Conservation (phyloP, 35 echinoderm and acorn worm species). For the Anneissia japonica region DNA sequence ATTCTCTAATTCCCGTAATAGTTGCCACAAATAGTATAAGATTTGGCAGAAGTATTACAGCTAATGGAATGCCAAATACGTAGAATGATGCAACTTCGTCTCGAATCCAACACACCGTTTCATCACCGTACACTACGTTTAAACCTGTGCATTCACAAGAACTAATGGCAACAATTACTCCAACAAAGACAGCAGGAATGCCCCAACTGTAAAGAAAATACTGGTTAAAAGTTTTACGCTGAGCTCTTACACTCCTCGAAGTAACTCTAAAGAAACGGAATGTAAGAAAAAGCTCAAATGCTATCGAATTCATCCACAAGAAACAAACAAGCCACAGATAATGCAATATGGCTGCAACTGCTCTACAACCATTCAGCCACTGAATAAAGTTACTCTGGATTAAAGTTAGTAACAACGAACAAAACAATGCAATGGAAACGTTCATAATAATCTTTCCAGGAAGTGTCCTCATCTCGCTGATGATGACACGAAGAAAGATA, state of each 20-base stretch:
- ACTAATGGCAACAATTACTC: not conserved
- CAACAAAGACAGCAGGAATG: not conserved
- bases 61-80: too few relatives aligned
- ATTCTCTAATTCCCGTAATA: too few relatives aligned
- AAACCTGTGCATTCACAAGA: not conserved
- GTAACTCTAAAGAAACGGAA: not conserved
- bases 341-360: not conserved
- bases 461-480: not conserved
- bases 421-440: not conserved
- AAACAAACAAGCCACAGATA: not conserved
- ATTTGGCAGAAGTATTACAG: too few relatives aligned
- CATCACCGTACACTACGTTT: not conserved
- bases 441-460: constrained; percentile 8
- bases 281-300: constrained; percentile 1
- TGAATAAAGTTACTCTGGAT: not conserved
- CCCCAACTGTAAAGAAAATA: not conserved
- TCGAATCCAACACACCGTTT: not conserved
- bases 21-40: too few relatives aligned
- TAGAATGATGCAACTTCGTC: not conserved
- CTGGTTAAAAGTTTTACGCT: not conserved
- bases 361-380: not conserved
- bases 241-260: too few relatives aligned
- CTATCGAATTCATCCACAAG: constrained; percentile 4
- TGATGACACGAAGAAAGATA: not conserved
- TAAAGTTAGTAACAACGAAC: not conserved